Evolutionary conservation across 92 coral and sea anemone species (phyloP).

Genomic region (Zoanthus sociatus): DNA sequence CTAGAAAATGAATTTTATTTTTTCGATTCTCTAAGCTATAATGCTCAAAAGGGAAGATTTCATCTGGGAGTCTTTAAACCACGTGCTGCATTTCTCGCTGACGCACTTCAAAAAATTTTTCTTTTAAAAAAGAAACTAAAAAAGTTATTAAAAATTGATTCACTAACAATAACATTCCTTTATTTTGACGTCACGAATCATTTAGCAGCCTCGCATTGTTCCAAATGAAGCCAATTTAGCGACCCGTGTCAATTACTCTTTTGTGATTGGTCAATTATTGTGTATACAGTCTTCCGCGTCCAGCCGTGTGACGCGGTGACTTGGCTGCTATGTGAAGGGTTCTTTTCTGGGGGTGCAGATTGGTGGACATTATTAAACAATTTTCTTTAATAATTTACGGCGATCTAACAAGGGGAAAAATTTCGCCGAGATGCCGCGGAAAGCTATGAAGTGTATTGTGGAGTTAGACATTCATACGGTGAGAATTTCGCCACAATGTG

Average conservation of each 20-base stretch:
- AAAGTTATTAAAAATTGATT: neutral
- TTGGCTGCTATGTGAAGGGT: neutral
- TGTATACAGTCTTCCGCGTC: slow-evolving; percentile 54
- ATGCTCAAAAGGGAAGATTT: too few relatives aligned
- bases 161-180: slow-evolving; percentile 2
- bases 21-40: too few relatives aligned
- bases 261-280: slow-evolving; percentile 53
- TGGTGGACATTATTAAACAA: slow-evolving; percentile 7
- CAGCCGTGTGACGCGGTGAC: slow-evolving; percentile 43
- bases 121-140: too few relatives aligned
- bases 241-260: slow-evolving; percentile 25
- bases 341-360: neutral
- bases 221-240: slow-evolving; percentile 3
- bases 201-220: slow-evolving; percentile 34
- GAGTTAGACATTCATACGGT: slow-evolving; percentile 96
- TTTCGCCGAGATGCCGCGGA: slow-evolving; percentile 85
- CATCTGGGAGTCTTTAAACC: too few relatives aligned
- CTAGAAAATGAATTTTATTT: too few relatives aligned
- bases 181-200: slow-evolving; percentile 33
- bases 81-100: too few relatives aligned
- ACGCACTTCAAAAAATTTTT: too few relatives aligned
- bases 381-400: slow-evolving; percentile 20
- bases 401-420: slow-evolving; percentile 11
- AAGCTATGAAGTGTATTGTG: slow-evolving; percentile 99
- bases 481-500: slow-evolving; percentile 43